Base-by-base conservation (phyloP, 2,113 vertebrate genomes). In the Orientallactaga bullata region DNA sequence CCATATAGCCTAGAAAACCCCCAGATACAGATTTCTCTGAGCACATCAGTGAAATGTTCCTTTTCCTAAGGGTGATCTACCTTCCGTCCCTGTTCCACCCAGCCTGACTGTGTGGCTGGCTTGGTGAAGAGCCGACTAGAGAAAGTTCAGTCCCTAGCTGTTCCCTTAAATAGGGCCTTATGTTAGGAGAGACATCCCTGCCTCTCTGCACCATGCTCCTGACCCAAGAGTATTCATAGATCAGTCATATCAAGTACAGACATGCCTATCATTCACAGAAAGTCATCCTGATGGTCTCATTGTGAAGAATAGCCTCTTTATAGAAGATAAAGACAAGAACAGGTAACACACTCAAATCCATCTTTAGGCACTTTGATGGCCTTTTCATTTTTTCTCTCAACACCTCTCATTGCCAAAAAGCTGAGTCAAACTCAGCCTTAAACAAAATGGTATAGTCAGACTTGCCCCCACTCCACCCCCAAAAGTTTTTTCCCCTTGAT, bases 401-500 rank as follows among this genome's bases (percentile, higher is more conserved):
- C 26, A 65, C 21, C 13, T 21, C 69, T 68, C 28, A 35, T 79
- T 77, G 85, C 89, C 76, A 35, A 82, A 90, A 47, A 69, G 32
- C 51, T 24, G 35, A 92, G 63, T 7, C 73, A 77, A 20, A 80
- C 71, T 88, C 72, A 84, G 20, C 37, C 84, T 86, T 73, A 37
- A 95, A 85, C 71, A 94, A 85, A 81, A 65, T 15, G 35, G 13
- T 11, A 35, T 12, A 42, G n/a, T 78, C 90, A 85, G 47, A 69
- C 16, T 35, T 91, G 21, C 39, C 8, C 42, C 42, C 42, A n/a
- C 42, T 47, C 42, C 42, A 47, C 42, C 42, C 42, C 5, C 42
- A 11, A 21, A 76, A 10, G 18, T 79, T 35, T 76, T 21, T 17
- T n/a, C 16, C 69, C 32, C 69, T 58, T 51, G 3, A 63, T 73